Base-by-base conservation (phyloP, 2,113 vertebrate species). In the Hippocampus abdominalis region DNA sequence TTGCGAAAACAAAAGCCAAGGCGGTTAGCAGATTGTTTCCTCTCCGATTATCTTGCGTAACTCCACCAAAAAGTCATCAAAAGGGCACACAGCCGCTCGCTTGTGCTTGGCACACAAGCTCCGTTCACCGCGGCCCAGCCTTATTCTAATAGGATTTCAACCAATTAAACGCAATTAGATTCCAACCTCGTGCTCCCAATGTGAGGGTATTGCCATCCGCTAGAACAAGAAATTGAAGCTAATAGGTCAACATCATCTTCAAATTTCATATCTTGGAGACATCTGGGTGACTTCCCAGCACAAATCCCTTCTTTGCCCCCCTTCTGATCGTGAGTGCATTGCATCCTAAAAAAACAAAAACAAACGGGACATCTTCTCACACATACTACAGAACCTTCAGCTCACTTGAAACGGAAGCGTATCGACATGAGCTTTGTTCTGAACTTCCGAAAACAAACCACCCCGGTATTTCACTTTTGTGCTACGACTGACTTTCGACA, bases 141-240 rank as follows among this genome's bases (percentile, higher is more conserved):
- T 80, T 3, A 77, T 77, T 81, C 63, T 91, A 91, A 92, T 86
- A 6, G 71, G 73, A 90, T 92, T 90, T 88, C 48, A 64, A 13
- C 1, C 3, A 10, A 76, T 36, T 67, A 81, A 82, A 39, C 71
- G 20, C 18, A 85, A 88, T 88, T 84, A 65, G 76, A 87, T 90
- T 88, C 86, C 77, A 65, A 39, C 76, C 84, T 40, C 84, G 85
- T 90, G 87, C 67, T 91, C 90, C 77, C 79, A 87, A 85, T 91
- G 78, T 81, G 4, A 66, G 7, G 8, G 7, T 32, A 32, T 60
- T 32, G 49, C 71, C 62, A 80, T 74, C 70, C 48, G 36, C 71
- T 53, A 79, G 68, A 62, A 76, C 7, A 11, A 64, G 27, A 60
- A 76, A 8, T 59, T 77, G 13, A 36, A 68, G 70, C 8, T 10